These are phyloP conservation scores for Eueremaeus valkanovi DNA, from an alignment of 2,888 invertebrate genomes.

Conservation along the genomic window DNA sequence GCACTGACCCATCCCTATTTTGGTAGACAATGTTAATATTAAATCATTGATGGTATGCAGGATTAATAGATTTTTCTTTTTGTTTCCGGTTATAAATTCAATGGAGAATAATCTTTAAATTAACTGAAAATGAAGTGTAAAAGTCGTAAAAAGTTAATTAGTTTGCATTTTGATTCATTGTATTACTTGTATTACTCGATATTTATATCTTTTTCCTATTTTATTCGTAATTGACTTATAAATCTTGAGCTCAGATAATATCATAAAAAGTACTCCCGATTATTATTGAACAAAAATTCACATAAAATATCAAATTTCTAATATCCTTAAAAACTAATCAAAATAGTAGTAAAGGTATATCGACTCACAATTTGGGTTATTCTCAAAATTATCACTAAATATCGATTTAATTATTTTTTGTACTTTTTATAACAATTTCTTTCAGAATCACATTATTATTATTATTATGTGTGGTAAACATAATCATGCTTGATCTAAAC, in stretches of 20 bases:
- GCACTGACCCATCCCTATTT: neutral
- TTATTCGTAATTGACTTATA: constrained; percentile 1
- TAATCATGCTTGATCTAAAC: no score
- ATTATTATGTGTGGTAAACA: no score
- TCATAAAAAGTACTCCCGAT: neutral
- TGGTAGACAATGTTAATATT: neutral
- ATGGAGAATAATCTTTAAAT: neutral
- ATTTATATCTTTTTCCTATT: neutral
- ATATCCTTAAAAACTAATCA: neutral
- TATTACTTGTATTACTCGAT: neutral
- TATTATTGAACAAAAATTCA: neutral
- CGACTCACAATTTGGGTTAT: no score
- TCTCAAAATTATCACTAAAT: no score
- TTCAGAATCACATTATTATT: no score
- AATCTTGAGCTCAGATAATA: constrained; percentile 6
- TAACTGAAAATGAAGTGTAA: neutral
- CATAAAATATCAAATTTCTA: neutral
- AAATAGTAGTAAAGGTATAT: no score
- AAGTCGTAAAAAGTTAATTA: constrained; percentile 21
- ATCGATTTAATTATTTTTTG: no score
- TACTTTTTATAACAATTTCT: no score
- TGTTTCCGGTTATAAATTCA: constrained; percentile 23
- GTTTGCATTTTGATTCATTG: constrained; percentile 16
- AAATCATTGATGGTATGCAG: neutral
- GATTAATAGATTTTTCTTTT: constrained; percentile 19